phyloP scores from a whole-genome alignment of 1,140 invertebrate genomes.

The Diprion similis region DNA sequence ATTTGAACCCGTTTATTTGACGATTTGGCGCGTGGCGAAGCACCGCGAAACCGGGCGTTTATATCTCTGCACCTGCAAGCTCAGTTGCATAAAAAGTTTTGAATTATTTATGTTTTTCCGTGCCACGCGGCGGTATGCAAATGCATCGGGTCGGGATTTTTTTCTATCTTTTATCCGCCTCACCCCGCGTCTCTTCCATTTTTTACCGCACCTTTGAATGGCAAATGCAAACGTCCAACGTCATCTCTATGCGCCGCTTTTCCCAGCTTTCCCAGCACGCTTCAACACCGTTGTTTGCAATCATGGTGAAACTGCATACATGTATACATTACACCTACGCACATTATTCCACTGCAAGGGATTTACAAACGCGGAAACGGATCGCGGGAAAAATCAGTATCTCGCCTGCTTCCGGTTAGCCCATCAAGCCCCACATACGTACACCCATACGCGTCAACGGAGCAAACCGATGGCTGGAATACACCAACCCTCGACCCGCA shows the following conservation, averaged over 20 bases:
- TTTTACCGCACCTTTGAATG: conserved; percentile 57
- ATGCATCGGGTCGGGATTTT: conserved; percentile 35
- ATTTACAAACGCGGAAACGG: not conserved
- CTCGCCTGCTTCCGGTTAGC: not conserved
- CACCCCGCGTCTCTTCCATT: conserved; percentile 15
- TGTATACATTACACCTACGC: too few species aligned
- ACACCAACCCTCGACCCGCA: too few species aligned
- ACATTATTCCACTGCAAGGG: too few species aligned
- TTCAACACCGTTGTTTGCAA: too few species aligned
- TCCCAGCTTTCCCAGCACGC: not conserved
- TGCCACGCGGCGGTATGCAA: conserved; percentile 47
- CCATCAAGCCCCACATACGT: too few species aligned
- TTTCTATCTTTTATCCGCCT: conserved; percentile 30
- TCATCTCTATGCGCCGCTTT: not conserved
- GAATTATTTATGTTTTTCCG: conserved; percentile 61
- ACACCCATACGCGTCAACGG: too few species aligned
- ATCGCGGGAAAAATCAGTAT: not conserved
- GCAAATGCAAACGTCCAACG: conserved; percentile 42
- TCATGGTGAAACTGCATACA: too few species aligned
- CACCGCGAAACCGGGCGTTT: conserved; percentile 8
- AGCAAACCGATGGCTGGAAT: too few species aligned
- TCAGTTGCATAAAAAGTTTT: conserved; percentile 48
- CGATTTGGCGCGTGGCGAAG: conserved; percentile 40
- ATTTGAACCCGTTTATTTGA: conserved; percentile 41
- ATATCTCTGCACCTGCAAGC: conserved; percentile 15